Percentiles rank a stretch among this genome's conserved stretches.
Conservation (phyloP, 2,113 vertebrate genomes). For the Penelope pileata region DNA sequence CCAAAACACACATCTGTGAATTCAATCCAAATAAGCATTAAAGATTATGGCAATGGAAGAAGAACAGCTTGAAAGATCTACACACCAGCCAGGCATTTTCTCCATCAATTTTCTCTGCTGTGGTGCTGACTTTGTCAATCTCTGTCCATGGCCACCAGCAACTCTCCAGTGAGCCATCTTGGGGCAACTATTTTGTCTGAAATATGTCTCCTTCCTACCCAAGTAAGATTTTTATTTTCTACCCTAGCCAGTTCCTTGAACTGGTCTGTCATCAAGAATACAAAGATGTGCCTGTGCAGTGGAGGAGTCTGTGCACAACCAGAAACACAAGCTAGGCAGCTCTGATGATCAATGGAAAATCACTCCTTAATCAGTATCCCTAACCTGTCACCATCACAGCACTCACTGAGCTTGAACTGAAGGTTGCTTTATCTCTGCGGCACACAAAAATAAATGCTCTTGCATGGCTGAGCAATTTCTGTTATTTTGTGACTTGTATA, state of each 20-base stretch:
- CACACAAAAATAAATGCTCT: not conserved
- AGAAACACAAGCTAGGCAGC: not conserved
- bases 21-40: not conserved
- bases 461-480: not conserved
- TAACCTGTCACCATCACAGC: not conserved
- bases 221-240: too few relatives aligned
- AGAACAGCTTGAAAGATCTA: constrained; percentile 1
- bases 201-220: not conserved
- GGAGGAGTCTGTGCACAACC: not conserved
- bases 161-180: not conserved
- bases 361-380: not conserved
- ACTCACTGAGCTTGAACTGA: not conserved
- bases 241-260: not conserved
- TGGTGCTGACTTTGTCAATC: not conserved
- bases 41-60: not conserved
- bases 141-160: not conserved
- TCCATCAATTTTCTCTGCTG: not conserved
- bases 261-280: not conserved
- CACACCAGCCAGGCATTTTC: not conserved
- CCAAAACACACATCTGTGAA: not conserved
- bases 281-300: not conserved
- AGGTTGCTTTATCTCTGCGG: not conserved
- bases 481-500: not conserved
- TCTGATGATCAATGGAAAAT: not conserved
- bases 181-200: not conserved